Evolutionary conservation across 2,888 invertebrate species (phyloP).

Genomic region (Sericinus montela): DNA sequence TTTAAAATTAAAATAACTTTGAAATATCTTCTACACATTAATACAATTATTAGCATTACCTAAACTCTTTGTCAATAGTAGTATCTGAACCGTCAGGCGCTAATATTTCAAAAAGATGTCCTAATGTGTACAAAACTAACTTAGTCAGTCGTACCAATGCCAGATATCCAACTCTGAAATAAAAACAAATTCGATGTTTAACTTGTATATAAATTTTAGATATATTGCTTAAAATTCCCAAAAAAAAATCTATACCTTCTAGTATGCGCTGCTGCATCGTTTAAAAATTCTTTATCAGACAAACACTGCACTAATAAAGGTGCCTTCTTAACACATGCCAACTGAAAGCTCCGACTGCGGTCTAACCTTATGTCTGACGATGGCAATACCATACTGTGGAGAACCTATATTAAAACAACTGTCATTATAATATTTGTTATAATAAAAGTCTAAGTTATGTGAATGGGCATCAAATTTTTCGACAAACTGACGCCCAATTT

Average conservation of each 20-base stretch:
- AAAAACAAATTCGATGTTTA: not conserved
- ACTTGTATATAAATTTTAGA: no score
- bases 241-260: slow-evolving; percentile 47
- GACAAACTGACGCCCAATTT: no score
- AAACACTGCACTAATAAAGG: slow-evolving; percentile 69
- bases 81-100: slow-evolving; percentile 72
- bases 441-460: no score
- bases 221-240: not conserved
- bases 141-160: slow-evolving; percentile 94
- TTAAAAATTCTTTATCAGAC: slow-evolving; percentile 70
- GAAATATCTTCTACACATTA: not conserved
- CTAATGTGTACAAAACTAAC: slow-evolving; percentile 91
- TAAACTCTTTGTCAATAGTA: slow-evolving; percentile 59
- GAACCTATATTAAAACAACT: slow-evolving; percentile 67
- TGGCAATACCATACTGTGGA: slow-evolving; percentile 95
- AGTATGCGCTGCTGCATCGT: slow-evolving; percentile 66
- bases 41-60: slow-evolving; percentile 41
- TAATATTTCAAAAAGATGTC: slow-evolving; percentile 85
- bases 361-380: slow-evolving; percentile 89
- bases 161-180: slow-evolving; percentile 88
- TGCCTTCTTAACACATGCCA: slow-evolving; percentile 80
- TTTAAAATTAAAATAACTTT: not conserved
- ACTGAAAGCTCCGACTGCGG: slow-evolving; percentile 77
- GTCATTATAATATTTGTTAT: not conserved
- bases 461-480: no score